A percentile compares a stretch with the other conserved stretches of the same genome.
Evolutionary conservation across 1,140 invertebrate genomes (phyloP).

Genomic region (Micrasema longulum): DNA sequence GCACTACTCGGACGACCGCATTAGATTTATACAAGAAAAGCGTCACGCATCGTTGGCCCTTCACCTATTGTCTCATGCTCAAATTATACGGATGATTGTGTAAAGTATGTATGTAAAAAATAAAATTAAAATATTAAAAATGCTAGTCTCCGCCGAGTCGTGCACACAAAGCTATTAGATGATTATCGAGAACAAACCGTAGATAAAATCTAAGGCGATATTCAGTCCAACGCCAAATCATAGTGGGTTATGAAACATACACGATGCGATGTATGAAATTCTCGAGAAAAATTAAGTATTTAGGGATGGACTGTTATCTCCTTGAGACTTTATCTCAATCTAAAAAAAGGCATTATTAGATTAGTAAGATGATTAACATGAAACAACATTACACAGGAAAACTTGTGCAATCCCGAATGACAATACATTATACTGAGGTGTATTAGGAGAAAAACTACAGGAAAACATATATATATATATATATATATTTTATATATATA

Average conservation of each 20-base stretch:
- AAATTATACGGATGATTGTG: constrained; percentile 36
- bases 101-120: constrained; percentile 39
- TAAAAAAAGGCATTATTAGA: constrained; percentile 53
- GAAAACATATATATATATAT: constrained; percentile 25
- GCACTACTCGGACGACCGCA: constrained; percentile 57
- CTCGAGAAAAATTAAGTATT: background rate
- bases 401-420: constrained; percentile 53
- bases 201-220: constrained; percentile 52
- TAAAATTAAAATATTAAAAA: constrained; percentile 52
- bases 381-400: constrained; percentile 54
- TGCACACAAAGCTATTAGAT: constrained; percentile 56
- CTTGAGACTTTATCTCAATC: constrained; percentile 52
- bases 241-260: background rate
- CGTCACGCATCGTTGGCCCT: constrained; percentile 51
- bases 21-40: constrained; percentile 50
- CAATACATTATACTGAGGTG: constrained; percentile 49
- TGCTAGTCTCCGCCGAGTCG: constrained; percentile 55
- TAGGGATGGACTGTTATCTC: constrained; percentile 32
- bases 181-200: constrained; percentile 53
- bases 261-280: background rate
- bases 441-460: constrained; percentile 38
- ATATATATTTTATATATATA: constrained; percentile 25
- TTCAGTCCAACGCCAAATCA: constrained; percentile 7
- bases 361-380: constrained; percentile 50
- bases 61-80: constrained; percentile 51